Conservation (phyloP, 2,888 invertebrate species). For the Tupiocoris notatus region DNA sequence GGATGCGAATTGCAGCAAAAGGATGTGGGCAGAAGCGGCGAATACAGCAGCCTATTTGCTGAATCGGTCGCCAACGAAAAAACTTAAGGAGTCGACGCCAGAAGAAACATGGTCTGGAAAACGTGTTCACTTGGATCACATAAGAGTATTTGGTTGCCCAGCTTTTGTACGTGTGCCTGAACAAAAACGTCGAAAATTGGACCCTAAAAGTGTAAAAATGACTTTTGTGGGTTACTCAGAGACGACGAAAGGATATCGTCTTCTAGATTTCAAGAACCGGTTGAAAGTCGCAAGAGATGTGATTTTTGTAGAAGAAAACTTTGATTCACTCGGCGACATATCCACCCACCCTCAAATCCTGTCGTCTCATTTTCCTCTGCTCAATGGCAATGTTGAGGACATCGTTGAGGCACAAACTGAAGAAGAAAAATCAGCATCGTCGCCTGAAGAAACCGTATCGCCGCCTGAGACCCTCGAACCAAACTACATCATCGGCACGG, state of each 20-base stretch:
- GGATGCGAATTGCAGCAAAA: constrained; percentile 48
- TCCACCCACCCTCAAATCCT: too few species aligned
- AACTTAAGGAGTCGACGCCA: constrained; percentile 21
- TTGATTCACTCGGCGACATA: too few species aligned
- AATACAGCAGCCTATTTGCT: constrained; percentile 51
- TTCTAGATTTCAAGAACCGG: not conserved
- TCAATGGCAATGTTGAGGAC: too few species aligned
- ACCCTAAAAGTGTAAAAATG: constrained; percentile 14
- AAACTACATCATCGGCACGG: too few species aligned
- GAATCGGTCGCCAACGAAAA: constrained; percentile 49
- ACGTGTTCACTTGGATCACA: constrained; percentile 30
- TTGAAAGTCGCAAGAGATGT: not conserved
- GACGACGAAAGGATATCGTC: constrained; percentile 32
- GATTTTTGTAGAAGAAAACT: constrained; percentile 6
- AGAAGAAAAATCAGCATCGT: too few species aligned
- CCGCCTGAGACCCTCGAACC: too few species aligned
- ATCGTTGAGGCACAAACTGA: too few species aligned
- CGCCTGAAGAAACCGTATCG: too few species aligned
- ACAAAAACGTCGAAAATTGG: constrained; percentile 19
- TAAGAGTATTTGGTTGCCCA: constrained; percentile 44
- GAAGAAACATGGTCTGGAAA: constrained; percentile 36
- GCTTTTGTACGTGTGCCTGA: constrained; percentile 13
- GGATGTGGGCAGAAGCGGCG: constrained; percentile 51
- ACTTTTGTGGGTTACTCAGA: constrained; percentile 41
- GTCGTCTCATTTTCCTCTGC: too few species aligned